These are phyloP conservation scores for Montipora cactus DNA, from an alignment of 64 coral and sea anemone species.

Conservation along the genomic window DNA sequence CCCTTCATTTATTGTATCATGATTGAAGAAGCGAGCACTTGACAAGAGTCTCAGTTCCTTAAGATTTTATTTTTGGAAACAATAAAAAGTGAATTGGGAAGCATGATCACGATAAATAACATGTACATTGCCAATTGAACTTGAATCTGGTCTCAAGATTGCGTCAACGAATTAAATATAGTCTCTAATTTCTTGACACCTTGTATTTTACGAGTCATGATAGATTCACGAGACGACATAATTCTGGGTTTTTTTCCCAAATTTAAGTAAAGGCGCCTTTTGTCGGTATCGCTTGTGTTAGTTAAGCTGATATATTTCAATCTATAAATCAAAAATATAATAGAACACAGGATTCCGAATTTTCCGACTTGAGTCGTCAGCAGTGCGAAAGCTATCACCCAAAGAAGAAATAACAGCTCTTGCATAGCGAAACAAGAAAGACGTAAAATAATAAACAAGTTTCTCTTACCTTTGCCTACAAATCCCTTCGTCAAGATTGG, in stretches of 20 bases:
- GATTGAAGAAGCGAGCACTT: too few species aligned
- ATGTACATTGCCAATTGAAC: too few species aligned
- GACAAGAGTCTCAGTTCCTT: too few species aligned
- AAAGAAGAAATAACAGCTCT: not conserved
- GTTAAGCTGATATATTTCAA: not conserved
- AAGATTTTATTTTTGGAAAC: too few species aligned
- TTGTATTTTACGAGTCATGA: not conserved
- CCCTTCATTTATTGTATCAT: too few species aligned
- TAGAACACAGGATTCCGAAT: not conserved
- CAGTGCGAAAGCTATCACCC: not conserved
- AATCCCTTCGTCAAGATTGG: not conserved
- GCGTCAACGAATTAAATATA: not conserved
- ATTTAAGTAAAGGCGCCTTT: not conserved
- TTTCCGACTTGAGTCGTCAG: too few species aligned
- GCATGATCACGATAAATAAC: too few species aligned
- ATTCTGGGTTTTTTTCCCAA: not conserved
- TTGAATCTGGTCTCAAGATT: too few species aligned
- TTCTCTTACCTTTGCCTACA: not conserved
- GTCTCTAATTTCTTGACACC: not conserved
- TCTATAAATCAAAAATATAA: not conserved
- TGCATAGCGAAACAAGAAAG: not conserved
- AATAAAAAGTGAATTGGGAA: too few species aligned
- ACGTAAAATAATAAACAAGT: slow-evolving; percentile 23
- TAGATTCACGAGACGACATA: not conserved
- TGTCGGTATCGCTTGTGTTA: not conserved